A percentile compares a stretch with the other conserved stretches of the same genome.
These are phyloP conservation scores for Luffia ferchaultella DNA, from an alignment of 2,888 invertebrate species.

Conservation along the genomic window DNA sequence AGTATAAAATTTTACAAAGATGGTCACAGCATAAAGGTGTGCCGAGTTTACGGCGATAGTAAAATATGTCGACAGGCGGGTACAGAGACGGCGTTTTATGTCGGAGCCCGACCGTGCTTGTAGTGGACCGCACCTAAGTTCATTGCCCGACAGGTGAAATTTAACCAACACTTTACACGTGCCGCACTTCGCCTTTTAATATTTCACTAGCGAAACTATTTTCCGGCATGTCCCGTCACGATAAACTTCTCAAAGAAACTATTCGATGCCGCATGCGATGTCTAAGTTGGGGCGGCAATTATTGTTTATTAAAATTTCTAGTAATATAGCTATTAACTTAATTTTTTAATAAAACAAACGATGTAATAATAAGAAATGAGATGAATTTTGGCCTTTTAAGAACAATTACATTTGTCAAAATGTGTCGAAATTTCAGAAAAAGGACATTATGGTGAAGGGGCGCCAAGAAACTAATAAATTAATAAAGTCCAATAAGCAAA, in stretches of 20 bases:
- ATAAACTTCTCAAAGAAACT: not conserved
- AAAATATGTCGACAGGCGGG: slow-evolving; percentile 46
- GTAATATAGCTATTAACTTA: not conserved
- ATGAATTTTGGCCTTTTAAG: too few relatives aligned
- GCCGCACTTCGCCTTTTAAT: not conserved
- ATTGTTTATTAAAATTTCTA: too few relatives aligned
- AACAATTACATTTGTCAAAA: too few relatives aligned
- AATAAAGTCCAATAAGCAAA: too few relatives aligned
- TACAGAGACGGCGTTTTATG: slow-evolving; percentile 1
- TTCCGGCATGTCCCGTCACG: not conserved
- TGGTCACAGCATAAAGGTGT: slow-evolving; percentile 40
- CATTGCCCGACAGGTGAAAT: not conserved
- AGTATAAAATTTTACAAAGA: slow-evolving; percentile 54
- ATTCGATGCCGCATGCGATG: not conserved
- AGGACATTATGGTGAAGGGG: too few relatives aligned
- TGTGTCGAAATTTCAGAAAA: too few relatives aligned
- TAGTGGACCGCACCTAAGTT: not conserved
- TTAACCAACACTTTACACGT: not conserved
- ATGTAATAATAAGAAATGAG: not conserved
- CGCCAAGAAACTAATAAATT: too few relatives aligned
- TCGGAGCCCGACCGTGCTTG: too few relatives aligned
- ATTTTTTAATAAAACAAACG: not conserved
- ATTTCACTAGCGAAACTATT: not conserved
- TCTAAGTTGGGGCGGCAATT: too few relatives aligned
- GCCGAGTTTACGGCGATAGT: slow-evolving; percentile 35